Percentiles rank a stretch among this genome's conserved stretches.
phyloP scores from a whole-genome alignment of 2,888 invertebrate genomes.

The Schizaphis graminum region DNA sequence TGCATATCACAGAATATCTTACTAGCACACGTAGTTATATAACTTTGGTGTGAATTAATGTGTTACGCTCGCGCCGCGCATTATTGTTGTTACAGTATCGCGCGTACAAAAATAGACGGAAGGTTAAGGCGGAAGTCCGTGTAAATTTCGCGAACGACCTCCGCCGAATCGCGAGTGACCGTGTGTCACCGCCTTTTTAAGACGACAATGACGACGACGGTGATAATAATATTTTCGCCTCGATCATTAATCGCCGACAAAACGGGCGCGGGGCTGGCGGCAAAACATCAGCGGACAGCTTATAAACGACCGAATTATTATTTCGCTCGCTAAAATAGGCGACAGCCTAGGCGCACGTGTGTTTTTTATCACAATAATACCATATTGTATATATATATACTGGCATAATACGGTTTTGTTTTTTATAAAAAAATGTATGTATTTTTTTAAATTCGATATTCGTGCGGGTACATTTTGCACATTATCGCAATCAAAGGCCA shows the following conservation, averaged over 20 bases:
- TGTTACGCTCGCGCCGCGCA: not conserved
- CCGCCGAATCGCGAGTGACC: not conserved
- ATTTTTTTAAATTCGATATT: not conserved
- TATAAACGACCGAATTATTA: not conserved
- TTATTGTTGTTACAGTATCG: not conserved
- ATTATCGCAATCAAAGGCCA: not conserved
- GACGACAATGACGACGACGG: not conserved
- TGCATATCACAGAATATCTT: too few relatives aligned
- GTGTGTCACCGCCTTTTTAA: not conserved
- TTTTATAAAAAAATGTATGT: not conserved
- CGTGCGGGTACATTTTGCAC: not conserved
- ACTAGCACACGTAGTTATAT: not conserved
- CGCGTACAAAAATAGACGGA: constrained; percentile 54
- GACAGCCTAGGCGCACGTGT: not conserved
- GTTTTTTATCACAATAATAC: not conserved
- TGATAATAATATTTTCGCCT: not conserved
- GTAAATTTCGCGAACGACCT: constrained; percentile 22
- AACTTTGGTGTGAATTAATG: not conserved
- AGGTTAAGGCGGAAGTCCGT: constrained; percentile 58
- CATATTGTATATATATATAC: too few relatives aligned
- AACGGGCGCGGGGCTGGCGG: not conserved
- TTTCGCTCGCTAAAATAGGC: not conserved
- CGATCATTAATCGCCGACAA: not conserved
- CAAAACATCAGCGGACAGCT: not conserved
- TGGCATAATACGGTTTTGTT: not conserved